phyloP scores from a whole-genome alignment of 2,888 invertebrate genomes.

The Eupeodes latifasciatus region DNA sequence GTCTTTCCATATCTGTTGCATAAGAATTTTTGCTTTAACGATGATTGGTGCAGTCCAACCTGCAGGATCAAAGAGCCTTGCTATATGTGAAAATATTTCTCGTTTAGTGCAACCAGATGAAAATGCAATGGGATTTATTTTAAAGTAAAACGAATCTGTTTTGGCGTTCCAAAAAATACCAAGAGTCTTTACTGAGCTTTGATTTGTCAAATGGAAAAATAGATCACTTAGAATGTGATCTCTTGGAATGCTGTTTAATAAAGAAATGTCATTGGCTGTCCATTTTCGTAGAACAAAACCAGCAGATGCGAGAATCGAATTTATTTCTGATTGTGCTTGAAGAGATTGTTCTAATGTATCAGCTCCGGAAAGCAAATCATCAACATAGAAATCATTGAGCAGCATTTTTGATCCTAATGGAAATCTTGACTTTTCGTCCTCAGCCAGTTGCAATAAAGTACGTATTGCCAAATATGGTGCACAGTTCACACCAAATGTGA shows the following conservation, averaged over 20 bases:
- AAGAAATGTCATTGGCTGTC: slow-evolving; percentile 30
- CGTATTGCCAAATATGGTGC: slow-evolving; percentile 61
- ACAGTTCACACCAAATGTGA: slow-evolving; percentile 54
- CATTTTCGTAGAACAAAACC: slow-evolving; percentile 64
- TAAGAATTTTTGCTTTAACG: slow-evolving; percentile 38
- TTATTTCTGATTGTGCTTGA: slow-evolving; percentile 55
- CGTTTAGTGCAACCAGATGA: slow-evolving; percentile 29
- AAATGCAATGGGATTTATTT: neutral
- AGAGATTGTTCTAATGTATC: slow-evolving; percentile 28
- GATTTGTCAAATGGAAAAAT: slow-evolving; percentile 13
- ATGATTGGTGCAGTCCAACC: slow-evolving; percentile 47
- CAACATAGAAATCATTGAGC: slow-evolving; percentile 50
- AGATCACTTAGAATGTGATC: slow-evolving; percentile 12
- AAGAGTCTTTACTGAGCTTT: slow-evolving; percentile 47
- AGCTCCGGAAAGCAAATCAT: slow-evolving; percentile 60
- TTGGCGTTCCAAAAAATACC: slow-evolving; percentile 56
- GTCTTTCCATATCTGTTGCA: slow-evolving; percentile 58
- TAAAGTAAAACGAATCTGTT: slow-evolving; percentile 45
- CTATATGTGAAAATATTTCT: slow-evolving; percentile 51
- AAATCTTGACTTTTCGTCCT: slow-evolving; percentile 23
- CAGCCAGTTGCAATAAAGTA: slow-evolving; percentile 46
- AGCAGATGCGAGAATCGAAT: slow-evolving; percentile 31
- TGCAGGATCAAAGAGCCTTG: slow-evolving; percentile 57
- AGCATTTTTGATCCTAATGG: slow-evolving; percentile 39
- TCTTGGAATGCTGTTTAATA: slow-evolving; percentile 12